A percentile compares a stretch with the other conserved stretches of the same genome.
Evolutionary conservation across 2,797 vertebrate genomes (phyloP).

Genomic region (Aphelocoma californica): DNA sequence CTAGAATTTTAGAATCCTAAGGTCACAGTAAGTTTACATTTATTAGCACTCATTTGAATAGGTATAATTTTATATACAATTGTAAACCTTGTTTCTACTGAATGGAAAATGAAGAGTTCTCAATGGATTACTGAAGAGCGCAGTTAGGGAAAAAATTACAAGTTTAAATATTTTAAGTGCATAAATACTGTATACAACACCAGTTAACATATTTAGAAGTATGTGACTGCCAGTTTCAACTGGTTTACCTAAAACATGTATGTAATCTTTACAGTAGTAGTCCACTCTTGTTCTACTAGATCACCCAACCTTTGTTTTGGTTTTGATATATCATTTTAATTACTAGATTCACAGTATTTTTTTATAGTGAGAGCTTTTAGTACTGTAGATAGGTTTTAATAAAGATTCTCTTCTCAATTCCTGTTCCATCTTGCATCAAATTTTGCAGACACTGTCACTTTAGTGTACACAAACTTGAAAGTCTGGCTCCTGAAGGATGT

Average conservation of each 20-base stretch:
- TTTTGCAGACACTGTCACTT: neutral
- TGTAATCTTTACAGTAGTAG: neutral
- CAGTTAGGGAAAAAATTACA: neutral
- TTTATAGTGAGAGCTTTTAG: neutral
- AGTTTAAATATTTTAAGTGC: neutral
- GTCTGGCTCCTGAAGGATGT: neutral
- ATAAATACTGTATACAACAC: neutral
- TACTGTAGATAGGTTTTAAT: neutral
- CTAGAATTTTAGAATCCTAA: neutral
- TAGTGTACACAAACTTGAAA: neutral
- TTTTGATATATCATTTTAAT: neutral
- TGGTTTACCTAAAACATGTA: neutral
- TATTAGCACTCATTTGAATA: neutral
- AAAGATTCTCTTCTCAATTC: neutral
- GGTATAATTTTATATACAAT: neutral
- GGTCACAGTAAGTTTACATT: neutral
- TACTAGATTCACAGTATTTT: neutral
- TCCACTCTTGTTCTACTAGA: neutral
- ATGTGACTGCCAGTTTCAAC: neutral
- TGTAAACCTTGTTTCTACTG: neutral
- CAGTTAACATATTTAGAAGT: neutral
- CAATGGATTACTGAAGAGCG: neutral
- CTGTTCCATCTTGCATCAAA: neutral
- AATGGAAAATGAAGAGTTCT: neutral
- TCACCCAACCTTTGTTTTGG: neutral